Percentiles rank a stretch among this genome's conserved stretches.
phyloP scores from a whole-genome alignment of 1,140 invertebrate genomes.

The Anagrus nilaparvatae region DNA sequence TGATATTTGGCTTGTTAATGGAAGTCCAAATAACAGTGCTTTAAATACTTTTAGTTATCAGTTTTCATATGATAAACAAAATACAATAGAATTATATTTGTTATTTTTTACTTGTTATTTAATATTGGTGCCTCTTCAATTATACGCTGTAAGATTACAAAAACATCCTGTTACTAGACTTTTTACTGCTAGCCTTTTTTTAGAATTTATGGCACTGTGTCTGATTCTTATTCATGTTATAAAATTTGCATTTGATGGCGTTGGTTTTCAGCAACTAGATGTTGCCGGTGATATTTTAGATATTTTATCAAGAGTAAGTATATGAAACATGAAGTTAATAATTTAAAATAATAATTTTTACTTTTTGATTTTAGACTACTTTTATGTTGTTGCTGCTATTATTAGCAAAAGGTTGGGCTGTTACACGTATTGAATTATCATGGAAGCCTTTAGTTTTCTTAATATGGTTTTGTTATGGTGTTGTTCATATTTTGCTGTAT shows the following conservation, averaged over 20 bases:
- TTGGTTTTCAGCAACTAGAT: slow-evolving; percentile 68
- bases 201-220: slow-evolving; percentile 76
- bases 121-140: slow-evolving; percentile 76
- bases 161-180: slow-evolving; percentile 85
- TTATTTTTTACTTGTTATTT: slow-evolving; percentile 82
- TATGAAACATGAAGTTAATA: neutral
- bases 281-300: slow-evolving; percentile 85
- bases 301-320: slow-evolving; percentile 76
- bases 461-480: slow-evolving; percentile 84
- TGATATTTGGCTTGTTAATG: slow-evolving; percentile 94
- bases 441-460: slow-evolving; percentile 79
- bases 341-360: neutral
- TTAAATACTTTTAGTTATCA: slow-evolving; percentile 86
- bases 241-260: slow-evolving; percentile 82
- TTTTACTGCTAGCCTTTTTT: slow-evolving; percentile 74
- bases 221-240: slow-evolving; percentile 82
- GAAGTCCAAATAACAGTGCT: slow-evolving; percentile 75
- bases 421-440: slow-evolving; percentile 78
- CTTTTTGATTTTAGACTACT: slow-evolving; percentile 52
- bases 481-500: slow-evolving; percentile 85
- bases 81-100: slow-evolving; percentile 85
- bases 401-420: slow-evolving; percentile 94
- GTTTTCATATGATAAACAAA: slow-evolving; percentile 93
- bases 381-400: slow-evolving; percentile 91
- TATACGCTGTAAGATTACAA: slow-evolving; percentile 78